Evolutionary conservation across 2,888 invertebrate species (phyloP), one percentile per base, ranked within the genome.

Genomic region (Ectemnius continuus): DNA sequence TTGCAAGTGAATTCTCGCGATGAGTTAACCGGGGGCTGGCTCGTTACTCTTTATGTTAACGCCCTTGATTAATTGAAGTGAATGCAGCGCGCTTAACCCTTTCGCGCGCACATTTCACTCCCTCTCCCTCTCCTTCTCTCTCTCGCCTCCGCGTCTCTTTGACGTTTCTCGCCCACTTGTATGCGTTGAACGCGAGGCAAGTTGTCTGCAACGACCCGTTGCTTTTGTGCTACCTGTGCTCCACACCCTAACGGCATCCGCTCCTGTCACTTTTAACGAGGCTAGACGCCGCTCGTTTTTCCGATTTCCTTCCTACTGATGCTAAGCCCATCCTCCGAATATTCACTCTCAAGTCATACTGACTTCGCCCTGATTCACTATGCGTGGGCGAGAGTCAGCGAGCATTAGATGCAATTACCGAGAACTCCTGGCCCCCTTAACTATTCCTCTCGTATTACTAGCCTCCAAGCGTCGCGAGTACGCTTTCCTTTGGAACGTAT

Each of bases 311-410:
- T 67, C 67, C 63, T 62, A 63, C 59, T 20, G 59, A 23, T 13
- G 67, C 67, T 23, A 75, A 62, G 67, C 16, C 45, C 56, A 47
- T 46, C 65, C 52, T 36, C 68, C 61, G 62, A 46, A 46, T 16
- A 60, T 60, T 61, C 62, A 20, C 59, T 65, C 47, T 56, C 36
- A 36, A 20, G 58, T 20, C 57, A 67, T 45, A 73, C 71, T 75
- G 66, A 75, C 74, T 80, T 73, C 67, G 46, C 70, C 61, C 62
- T 66, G 67, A 79, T 82, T 74, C 70, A 73, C 66, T 56, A 16
- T 36, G 45, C 52, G 23, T 26, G n/a, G 20, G 67, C 57, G 67
- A 60, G 72, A 81, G 61, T 72, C 59, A 57, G 63, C 61, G 58
- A 63, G 64, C 63, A 64, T 70, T 67, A 46, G 62, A 63, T 75